Base-by-base conservation (phyloP, 2,888 invertebrate genomes). In the Ptychoptera albimana region DNA sequence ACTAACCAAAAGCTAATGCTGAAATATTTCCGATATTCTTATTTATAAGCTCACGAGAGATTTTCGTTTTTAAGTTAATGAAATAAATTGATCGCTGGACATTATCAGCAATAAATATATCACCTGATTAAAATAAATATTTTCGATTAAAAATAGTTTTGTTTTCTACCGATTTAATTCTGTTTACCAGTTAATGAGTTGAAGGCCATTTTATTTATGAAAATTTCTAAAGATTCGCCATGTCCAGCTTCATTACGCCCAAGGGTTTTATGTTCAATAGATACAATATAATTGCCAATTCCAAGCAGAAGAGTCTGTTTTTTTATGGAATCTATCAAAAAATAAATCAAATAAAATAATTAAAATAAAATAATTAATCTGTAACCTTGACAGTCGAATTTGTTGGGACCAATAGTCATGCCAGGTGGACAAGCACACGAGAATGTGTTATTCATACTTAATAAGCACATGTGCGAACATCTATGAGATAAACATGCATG, bases 401-500 rank as follows among this genome's bases (percentile, higher is more conserved):
- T 32, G 66, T 70, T 75, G 0, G 54, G 46, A 0, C 63, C 55
- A 2, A 87, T 58, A 16, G 64, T 56, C 69, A 80, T 82, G 15
- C 80, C 79, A 37, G 79, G 73, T 0, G 87, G 82, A 55, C 92
- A 92, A 1, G 77, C 80, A 57, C 89, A 89, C 0, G 70, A 65
- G 48, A 73, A 75, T 0, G 63, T 64, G 0, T 55, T 56, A 8
- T 68, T 65, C 0, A 75, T 75, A 2, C 72, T 72, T 42, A 88
- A 61, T 31, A 91, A 64, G 55, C 92, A 92, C 16, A 92, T 62
- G 56, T 89, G 81, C 2, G 78, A 76, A 58, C 92, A 92, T 10
- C 66, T 65, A 14, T 73, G 66, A 8, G 60, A 52, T 14, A 60
- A 58, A 57, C 88, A 88, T 0, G 82, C 79, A 61, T 84, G 75